Evolutionary conservation across 2,888 invertebrate genomes (phyloP), one percentile per base, ranked within the genome.

Genomic region (Rosalia funebris): DNA sequence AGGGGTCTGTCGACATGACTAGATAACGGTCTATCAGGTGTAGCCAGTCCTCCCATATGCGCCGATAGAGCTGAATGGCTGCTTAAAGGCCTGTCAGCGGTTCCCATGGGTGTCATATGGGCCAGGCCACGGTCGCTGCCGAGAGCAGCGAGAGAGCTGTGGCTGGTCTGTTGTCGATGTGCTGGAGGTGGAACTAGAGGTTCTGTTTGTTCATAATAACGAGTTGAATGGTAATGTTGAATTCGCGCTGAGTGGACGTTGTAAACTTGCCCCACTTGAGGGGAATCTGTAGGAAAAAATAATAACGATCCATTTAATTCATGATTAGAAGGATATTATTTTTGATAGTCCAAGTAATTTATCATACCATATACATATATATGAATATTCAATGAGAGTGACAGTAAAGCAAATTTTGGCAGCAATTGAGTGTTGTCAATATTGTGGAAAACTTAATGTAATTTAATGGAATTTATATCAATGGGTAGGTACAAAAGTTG

Each of bases 101-200:
- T 75, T 16, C 72, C 76, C 31, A 77, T 63, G 1, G 71, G 78
- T 62, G 65, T 80, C 77, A 70, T 82, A 74, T 79, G 79, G 3
- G 77, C 71, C 15, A 78, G 53, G 25, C 77, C 70, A 41, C 83
- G 78, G 45, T 83, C 83, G 62, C 74, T 77, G 62, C 77, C 76
- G 31, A 80, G 62, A 19, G 77, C 76, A n/a, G 80, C 75, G 58
- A 81, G 67, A 12, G 79, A 75, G 55, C 78, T 76, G 77, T 85
- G 72, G 70, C 79, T 82, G 76, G 73, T 83, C 71, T 75, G 68
- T 64, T 82, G 75, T 73, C 82, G 76, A 71, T 85, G 83, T 2
- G 89, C 88, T 11, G 88, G 88, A 1, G 86, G 86, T 53, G 88
- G 89, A 67, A 88, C 88, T 37, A 86, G 86, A 54, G 88, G 89